Base-by-base conservation (phyloP, 2,797 vertebrate genomes). In the Neomorphus geoffroyi region DNA sequence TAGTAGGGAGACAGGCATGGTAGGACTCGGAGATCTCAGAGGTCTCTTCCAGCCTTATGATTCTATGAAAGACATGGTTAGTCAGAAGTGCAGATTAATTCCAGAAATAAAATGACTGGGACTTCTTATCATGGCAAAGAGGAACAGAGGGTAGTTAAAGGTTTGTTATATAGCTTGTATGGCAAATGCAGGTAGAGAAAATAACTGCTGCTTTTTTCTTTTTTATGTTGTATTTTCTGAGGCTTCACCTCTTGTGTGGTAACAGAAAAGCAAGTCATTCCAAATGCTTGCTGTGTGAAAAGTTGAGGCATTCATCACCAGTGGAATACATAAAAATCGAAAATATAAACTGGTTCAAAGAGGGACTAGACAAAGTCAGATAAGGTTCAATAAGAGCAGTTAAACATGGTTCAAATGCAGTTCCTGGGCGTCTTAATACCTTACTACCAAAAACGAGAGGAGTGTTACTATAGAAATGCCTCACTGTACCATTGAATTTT, bases 151-250 rank as follows among this genome's bases (percentile, higher is more conserved):
- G 23, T 18, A 22, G 28, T 16, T 58, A 35, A 30, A 74, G 24
- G 23, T 54, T 51, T 0, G 0, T 69, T 16, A 1, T 32, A 13
- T 33, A 32, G 10, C 13, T 73, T 21, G 9, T 33, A 19, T 33
- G 15, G 53, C 39, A 91, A 70, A 58, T 27, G 10, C 27, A 33
- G 22, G 6, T 13, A 71, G 45, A 67, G 45, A 46, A 84, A 83
- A 32, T 51, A 17, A 27, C 27, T n/a, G n/a, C n/a, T 13, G 24
- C 15, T 4, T 18, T 37, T 46, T 13, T 43, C 5, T 18, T 37
- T 46, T 13, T 43, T 43, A 6, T 18, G 8, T 61, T 41, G 8
- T 56, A 2, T 56, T 86, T 87, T 80, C n/a, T 0, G 0, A 80
- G 46, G 4, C 11, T 57, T 81, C 21, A 10, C 18, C 1, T 56